Evolutionary conservation across 2,113 vertebrate species (phyloP), one percentile per base, ranked within the genome.

Genomic region (Paradisaea rubra): DNA sequence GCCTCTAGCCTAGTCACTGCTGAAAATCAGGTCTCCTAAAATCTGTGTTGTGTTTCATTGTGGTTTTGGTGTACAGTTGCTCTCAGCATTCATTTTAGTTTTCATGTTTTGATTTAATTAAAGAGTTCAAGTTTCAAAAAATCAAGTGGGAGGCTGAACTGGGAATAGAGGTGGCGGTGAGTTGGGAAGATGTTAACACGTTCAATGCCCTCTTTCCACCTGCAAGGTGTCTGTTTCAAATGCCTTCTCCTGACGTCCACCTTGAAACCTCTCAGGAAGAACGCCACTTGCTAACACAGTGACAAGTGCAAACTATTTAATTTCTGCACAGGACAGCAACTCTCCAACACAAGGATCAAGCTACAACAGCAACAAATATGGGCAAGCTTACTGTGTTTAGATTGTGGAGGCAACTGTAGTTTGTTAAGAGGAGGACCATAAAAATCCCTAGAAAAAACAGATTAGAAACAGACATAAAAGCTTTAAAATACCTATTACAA

Each of bases 71-170:
- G 52, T 42, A 74, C 73, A 78, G 37, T 45, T 92, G 80, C 77
- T 94, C 60, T 88, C 72, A 86, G 76, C 76, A 50, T 28, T 92
- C 49, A 54, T 50, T 94, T 94, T 15, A 73, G 50, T 85, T 94
- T 71, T 79, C 44, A 82, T 52, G n/a, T 69, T 94, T 91, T 77
- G 28, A 61, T 73, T 91, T 88, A 86, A 88, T 83, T 83, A 92
- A 61, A 53, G 64, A 91, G 64, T 86, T 89, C 64, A 59, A 23
- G 60, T 83, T 94, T 94, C 72, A 86, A 91, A 94, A 93, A 93
- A 59, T 78, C 80, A 84, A 47, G 52, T 59, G 42, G 86, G 89
- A 92, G 84, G 72, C 18, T 84, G 64, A 84, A 66, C 56, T 74
- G 64, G 41, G 65, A 89, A 73, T n/a, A 63, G 56, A 88, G 39